phyloP scores from a whole-genome alignment of 2,888 invertebrate genomes.

The Lochmaea capreae region DNA sequence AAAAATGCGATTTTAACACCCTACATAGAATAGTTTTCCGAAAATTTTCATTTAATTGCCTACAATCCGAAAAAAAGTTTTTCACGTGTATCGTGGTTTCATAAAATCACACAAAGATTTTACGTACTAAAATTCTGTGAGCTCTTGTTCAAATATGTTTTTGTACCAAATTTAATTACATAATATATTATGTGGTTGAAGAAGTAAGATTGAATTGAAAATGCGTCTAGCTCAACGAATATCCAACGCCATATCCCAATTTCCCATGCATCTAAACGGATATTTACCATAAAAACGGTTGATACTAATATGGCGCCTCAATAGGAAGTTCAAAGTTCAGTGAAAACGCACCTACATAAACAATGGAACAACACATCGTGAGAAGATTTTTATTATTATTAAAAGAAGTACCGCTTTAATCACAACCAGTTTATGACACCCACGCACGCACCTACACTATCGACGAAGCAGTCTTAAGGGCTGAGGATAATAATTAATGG shows the following conservation, averaged over 20 bases:
- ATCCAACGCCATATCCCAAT: background rate
- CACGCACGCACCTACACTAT: background rate
- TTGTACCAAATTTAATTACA: too few relatives aligned
- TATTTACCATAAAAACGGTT: background rate
- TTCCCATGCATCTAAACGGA: background rate
- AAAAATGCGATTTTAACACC: too few relatives aligned
- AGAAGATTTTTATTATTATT: background rate
- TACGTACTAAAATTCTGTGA: too few relatives aligned
- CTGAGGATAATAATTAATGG: background rate
- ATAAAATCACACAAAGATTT: too few relatives aligned
- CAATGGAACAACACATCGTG: background rate
- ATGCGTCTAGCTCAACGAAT: too few relatives aligned
- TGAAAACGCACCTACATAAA: background rate
- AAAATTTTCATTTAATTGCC: too few relatives aligned
- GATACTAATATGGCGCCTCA: slow-evolving; percentile 2
- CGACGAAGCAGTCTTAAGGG: background rate
- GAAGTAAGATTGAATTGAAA: too few relatives aligned
- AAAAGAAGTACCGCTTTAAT: background rate
- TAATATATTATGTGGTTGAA: too few relatives aligned
- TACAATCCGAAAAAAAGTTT: too few relatives aligned
- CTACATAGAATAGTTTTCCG: too few relatives aligned
- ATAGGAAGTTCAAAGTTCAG: slow-evolving; percentile 10
- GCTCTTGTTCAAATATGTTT: too few relatives aligned
- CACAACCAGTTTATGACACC: background rate
- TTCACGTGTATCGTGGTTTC: too few relatives aligned